Base-by-base conservation (phyloP, 2,797 vertebrate species). In the Neopelma chrysocephalum region DNA sequence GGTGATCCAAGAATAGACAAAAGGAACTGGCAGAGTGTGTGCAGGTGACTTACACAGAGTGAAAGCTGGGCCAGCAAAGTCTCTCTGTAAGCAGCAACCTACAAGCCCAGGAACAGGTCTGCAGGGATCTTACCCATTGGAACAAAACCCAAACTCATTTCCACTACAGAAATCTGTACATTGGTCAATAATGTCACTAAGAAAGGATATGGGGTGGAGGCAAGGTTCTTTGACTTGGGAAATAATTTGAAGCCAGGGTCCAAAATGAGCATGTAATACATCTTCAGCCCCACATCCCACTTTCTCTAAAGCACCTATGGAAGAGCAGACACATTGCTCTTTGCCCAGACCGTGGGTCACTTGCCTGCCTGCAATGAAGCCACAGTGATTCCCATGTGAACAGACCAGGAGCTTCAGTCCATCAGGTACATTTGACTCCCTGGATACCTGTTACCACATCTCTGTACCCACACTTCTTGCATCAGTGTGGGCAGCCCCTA, bases 341-440 rank as follows among this genome's bases (percentile, higher is more conserved):
- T 68, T 77, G 38, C 6, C 12, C 64, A 80, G n/a, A 12, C 8
- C 54, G 27, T 1, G 2, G 31, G 31, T 25, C 11, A 12, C 21
- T 72, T 2, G 0, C 17, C n/a, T 42, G 32, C 11, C 36, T 50
- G 10, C 29, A n/a, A 1, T 0, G 5, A 82, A 70, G 43, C 9
- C 7, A 0, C 9, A 23, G 61, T 21, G 27, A 43, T n/a, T 85
- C 47, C 66, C 26, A 53, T 25, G 19, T 7, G 18, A 23, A 34
- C 11, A 4, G 23, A 10, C 3, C 10, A 25, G 43, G 38, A 92
- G 3, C 31, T 80, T 56, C 42, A 26, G 43, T 45, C 29, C 23
- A 3, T 29, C 1, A 2, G 9, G 15, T 14, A 25, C 11, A 1
- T 56, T 17, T 54, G 34, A 31, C 48, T 31, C 29, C 25, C 20